phyloP scores from a whole-genome alignment of 2,113 vertebrate species.

The Hoplias malabaricus region DNA sequence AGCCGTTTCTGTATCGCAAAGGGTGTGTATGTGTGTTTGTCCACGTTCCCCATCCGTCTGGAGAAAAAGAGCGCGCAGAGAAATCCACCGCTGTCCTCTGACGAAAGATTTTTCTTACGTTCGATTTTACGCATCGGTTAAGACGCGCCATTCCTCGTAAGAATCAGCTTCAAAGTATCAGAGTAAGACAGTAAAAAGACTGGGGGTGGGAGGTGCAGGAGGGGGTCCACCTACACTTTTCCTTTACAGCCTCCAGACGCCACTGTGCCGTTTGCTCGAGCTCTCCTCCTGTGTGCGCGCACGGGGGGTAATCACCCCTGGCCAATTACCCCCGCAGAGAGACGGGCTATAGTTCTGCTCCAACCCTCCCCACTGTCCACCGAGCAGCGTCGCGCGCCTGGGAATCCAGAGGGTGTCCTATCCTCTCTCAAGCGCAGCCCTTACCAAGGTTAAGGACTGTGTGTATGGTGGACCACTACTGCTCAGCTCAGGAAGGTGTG shows the following conservation, averaged over 20 bases:
- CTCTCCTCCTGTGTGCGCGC: slow-evolving; percentile 41
- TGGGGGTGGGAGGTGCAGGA: not conserved
- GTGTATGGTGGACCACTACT: no score
- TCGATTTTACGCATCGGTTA: no score
- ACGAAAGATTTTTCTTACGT: no score
- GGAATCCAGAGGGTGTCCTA: slow-evolving; percentile 37
- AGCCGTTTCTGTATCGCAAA: not conserved
- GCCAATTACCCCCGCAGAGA: slow-evolving; percentile 50
- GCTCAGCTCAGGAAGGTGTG: no score
- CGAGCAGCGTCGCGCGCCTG: slow-evolving; percentile 38
- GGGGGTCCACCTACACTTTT: not conserved
- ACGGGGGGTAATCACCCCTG: slow-evolving; percentile 55
- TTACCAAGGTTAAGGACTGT: no score
- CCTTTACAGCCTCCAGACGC: slow-evolving; percentile 34
- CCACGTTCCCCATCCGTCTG: no score
- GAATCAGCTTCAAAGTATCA: slow-evolving; percentile 12
- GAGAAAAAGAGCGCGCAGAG: no score
- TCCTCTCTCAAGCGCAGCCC: no score
- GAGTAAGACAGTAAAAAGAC: not conserved
- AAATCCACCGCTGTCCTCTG: no score
- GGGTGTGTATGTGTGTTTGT: no score
- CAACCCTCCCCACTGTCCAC: slow-evolving; percentile 41
- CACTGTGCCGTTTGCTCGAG: slow-evolving; percentile 52
- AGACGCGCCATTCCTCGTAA: no score
- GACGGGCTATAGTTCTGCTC: slow-evolving; percentile 62